These are phyloP conservation scores for Fragum fragum DNA, from an alignment of 2,888 invertebrate genomes.

Conservation along the genomic window DNA sequence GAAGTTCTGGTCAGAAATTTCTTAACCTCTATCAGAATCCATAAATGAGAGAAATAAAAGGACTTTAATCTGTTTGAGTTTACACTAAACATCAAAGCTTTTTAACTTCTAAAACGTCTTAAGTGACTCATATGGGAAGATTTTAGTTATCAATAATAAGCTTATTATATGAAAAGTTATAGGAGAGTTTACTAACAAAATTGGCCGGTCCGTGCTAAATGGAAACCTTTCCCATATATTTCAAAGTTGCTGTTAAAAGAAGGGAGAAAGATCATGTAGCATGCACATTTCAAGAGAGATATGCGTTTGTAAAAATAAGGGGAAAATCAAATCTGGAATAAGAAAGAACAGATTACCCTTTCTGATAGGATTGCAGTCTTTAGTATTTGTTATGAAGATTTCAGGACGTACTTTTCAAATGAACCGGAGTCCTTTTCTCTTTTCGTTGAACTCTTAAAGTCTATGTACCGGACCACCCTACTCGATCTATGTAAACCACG, in stretches of 20 bases:
- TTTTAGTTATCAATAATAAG: slow-evolving; percentile 1
- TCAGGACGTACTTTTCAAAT: background rate
- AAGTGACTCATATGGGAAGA: background rate
- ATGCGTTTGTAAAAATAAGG: too few species aligned
- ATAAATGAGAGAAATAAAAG: background rate
- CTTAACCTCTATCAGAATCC: background rate
- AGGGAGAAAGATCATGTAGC: too few species aligned
- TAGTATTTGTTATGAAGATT: too few species aligned
- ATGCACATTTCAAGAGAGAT: too few species aligned
- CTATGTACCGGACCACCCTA: slow-evolving; percentile 27
- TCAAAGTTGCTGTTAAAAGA: too few species aligned
- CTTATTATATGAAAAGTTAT: slow-evolving; percentile 3
- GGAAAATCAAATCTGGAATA: too few species aligned
- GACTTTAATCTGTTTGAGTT: background rate
- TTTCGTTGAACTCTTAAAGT: slow-evolving; percentile 13
- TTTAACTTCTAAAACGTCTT: background rate
- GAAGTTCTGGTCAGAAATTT: background rate
- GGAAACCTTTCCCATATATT: too few species aligned
- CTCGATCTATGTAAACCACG: slow-evolving; percentile 12
- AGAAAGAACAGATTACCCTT: too few species aligned
- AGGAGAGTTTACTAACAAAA: background rate
- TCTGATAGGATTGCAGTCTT: too few species aligned
- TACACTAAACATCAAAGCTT: background rate
- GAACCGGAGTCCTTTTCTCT: background rate
- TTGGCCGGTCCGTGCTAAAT: background rate